A percentile compares a stretch with the other conserved stretches of the same genome.
phyloP scores from a whole-genome alignment of 2,888 invertebrate species.

The Acronicta alni region DNA sequence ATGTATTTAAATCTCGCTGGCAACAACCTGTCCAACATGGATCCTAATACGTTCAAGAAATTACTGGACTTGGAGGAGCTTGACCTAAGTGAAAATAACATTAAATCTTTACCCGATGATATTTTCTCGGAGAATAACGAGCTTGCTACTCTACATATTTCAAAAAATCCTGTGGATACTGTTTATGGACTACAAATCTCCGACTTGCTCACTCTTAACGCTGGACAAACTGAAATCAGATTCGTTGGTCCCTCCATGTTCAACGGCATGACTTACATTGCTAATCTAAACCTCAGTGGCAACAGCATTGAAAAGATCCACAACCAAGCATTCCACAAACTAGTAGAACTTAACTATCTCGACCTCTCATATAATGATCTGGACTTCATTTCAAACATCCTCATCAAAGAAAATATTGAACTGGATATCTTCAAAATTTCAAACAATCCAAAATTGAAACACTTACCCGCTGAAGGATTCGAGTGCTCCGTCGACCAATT shows the following conservation, averaged over 20 bases:
- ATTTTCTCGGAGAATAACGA: slow-evolving; percentile 91
- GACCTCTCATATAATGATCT: slow-evolving; percentile 93
- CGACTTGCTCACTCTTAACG: slow-evolving; percentile 91
- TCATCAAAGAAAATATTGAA: slow-evolving; percentile 92
- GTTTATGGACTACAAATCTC: slow-evolving; percentile 90
- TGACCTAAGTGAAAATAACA: slow-evolving; percentile 92
- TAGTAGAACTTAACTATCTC: slow-evolving; percentile 91
- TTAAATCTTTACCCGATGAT: slow-evolving; percentile 90
- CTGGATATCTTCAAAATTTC: slow-evolving; percentile 92
- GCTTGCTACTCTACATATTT: slow-evolving; percentile 91
- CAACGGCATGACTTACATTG: slow-evolving; percentile 90
- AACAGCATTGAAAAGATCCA: slow-evolving; percentile 92
- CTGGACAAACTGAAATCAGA: slow-evolving; percentile 91
- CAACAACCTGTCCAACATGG: slow-evolving; percentile 91
- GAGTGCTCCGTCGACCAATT: slow-evolving; percentile 89
- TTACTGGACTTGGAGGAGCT: slow-evolving; percentile 92
- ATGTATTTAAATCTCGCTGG: slow-evolving; percentile 92
- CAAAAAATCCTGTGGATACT: slow-evolving; percentile 91
- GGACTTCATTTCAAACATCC: slow-evolving; percentile 90
- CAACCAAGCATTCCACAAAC: slow-evolving; percentile 91
- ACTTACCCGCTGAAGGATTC: slow-evolving; percentile 91
- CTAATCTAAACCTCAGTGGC: slow-evolving; percentile 91
- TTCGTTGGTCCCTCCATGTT: slow-evolving; percentile 91
- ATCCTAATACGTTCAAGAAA: slow-evolving; percentile 90
- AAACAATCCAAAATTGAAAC: slow-evolving; percentile 91